Evolutionary conservation across 2,113 vertebrate genomes (phyloP).

Genomic region (Phoenicopterus ruber): DNA sequence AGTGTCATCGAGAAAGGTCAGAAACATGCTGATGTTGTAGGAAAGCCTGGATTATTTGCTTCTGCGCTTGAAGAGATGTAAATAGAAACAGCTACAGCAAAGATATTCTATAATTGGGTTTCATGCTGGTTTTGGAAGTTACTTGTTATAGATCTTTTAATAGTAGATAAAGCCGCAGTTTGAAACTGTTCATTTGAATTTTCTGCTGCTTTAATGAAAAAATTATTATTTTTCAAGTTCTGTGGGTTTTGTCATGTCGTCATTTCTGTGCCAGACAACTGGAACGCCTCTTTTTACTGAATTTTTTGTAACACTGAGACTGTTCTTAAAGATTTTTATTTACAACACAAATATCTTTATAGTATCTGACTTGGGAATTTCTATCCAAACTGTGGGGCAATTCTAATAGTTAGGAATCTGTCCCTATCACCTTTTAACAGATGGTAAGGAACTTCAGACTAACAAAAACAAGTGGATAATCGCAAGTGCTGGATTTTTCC

Average conservation of each 20-base stretch:
- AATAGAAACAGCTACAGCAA: conserved; percentile 65
- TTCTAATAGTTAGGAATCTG: background rate
- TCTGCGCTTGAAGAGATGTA: conserved; percentile 56
- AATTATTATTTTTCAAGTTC: conserved; percentile 47
- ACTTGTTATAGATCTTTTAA: conserved; percentile 64
- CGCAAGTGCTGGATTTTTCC: background rate
- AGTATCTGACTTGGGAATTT: background rate
- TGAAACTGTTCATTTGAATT: conserved; percentile 47
- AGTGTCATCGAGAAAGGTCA: conserved; percentile 41
- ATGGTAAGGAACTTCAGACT: background rate
- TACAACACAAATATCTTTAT: background rate
- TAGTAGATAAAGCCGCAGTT: conserved; percentile 56
- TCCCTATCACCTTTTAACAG: background rate
- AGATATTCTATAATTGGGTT: conserved; percentile 69
- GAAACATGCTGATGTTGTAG: conserved; percentile 51
- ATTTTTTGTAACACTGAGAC: background rate
- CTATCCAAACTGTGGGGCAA: background rate
- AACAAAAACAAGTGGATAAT: background rate
- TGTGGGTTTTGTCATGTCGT: background rate
- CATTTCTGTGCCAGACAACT: background rate
- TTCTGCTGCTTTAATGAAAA: conserved; percentile 64
- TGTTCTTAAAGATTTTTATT: background rate
- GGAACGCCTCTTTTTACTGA: background rate
- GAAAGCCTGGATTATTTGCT: conserved; percentile 47
- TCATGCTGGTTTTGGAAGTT: conserved; percentile 59